Base-by-base conservation (phyloP, 2,113 vertebrate species). In the Mesembrinibis cayennensis region DNA sequence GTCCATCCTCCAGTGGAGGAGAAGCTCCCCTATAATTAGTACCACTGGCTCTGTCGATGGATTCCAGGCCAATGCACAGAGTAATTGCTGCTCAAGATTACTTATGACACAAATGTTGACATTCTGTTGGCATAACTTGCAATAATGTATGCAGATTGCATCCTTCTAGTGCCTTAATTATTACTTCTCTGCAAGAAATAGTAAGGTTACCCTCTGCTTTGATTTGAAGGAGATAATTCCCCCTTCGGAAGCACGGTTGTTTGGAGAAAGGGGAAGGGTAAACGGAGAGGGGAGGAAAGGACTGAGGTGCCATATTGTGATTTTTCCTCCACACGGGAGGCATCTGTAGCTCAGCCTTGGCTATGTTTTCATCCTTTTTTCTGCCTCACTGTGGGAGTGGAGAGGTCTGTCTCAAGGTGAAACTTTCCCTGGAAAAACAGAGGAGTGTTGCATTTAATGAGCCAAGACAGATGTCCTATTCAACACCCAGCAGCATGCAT, bases 81-180 rank as follows among this genome's bases (percentile, higher is more conserved):
- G 96, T 97, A 98, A 98, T 98, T 98, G 98, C 98, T 34, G 96
- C 97, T 98, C 30, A 22, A 98, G 97, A 98, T 98, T 97, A 76
- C 97, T 98, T 96, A 97, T 97, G 97, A 98, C 97, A 98, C 97
- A 98, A 98, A 98, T 98, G 98, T 98, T 98, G 98, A 98, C 97
- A 98, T 98, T 98, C 98, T 98, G 98, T 98, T 98, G 98, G 98
- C 98, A 98, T 98, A 98, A 98, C 98, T 98, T 97, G 97, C 98
- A 98, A 97, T 98, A 98, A 98, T 98, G 97, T 98, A 98, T 98
- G 98, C 98, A 98, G 98, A 98, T 98, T 98, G 97, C 98, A 97
- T 98, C 98, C 94, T 98, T 98, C 95, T 97, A 97, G 96, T 96
- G 97, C 97, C 95, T 94, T 98, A 98, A 98, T 98, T 98, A 98